Base-by-base conservation (phyloP, 37 sponge, comb jelly and placozoan species). In the Haliclona indistincta region DNA sequence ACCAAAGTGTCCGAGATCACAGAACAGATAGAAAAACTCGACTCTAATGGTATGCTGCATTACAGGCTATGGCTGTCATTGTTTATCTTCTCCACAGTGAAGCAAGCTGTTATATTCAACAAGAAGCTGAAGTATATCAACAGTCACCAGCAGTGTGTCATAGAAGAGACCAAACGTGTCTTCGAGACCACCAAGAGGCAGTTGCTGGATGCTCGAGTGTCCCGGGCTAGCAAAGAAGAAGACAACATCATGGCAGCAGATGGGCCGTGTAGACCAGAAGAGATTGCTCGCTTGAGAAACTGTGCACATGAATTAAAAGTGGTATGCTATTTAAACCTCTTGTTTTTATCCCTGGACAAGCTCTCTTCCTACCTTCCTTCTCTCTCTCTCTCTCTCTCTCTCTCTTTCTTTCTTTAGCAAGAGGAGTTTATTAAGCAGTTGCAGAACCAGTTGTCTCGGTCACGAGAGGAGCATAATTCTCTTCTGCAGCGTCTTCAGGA, bases 291-390 rank as follows among this genome's bases (percentile, higher is more conserved):
- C 40, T 38, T 60, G 47, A 77, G 38, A 52, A 38, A 63, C 23
- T 36, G 49, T 35, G 84, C 78, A 26, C 81, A 84, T 55, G 80
- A 89, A 43, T 55, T 89, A 43, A 89, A 69, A 68, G 74, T 89
- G 80, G 89, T 84, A 78, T 11, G 23, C 22, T 5, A 56, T n/a
- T n/a, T n/a, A n/a, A n/a, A n/a, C n/a, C n/a, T n/a, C n/a, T n/a
- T n/a, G n/a, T n/a, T n/a, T n/a, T n/a, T n/a, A n/a, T n/a, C n/a
- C n/a, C n/a, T n/a, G n/a, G n/a, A n/a, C n/a, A n/a, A n/a, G n/a
- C n/a, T n/a, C 53, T n/a, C n/a, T n/a, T n/a, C n/a, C n/a, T n/a
- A n/a, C n/a, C n/a, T n/a, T n/a, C n/a, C n/a, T n/a, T n/a, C n/a
- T n/a, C n/a, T n/a, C n/a, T n/a, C n/a, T n/a, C n/a, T n/a, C n/a